A percentile compares a stretch with the other conserved stretches of the same genome.
Conservation (phyloP, 2,797 vertebrate genomes). For the Forpus xanthops region DNA sequence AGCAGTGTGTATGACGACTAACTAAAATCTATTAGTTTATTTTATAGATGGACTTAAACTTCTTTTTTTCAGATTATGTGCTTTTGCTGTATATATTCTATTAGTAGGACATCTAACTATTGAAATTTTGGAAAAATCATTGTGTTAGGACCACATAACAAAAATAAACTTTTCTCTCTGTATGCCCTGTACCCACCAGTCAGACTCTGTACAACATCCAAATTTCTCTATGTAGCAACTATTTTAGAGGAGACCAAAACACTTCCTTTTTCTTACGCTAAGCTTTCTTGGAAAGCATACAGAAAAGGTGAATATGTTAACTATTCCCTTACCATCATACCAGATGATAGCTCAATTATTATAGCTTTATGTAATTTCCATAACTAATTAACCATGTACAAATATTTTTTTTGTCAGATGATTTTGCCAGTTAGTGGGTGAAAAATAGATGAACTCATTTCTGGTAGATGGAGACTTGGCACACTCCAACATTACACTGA, state of each 20-base stretch:
- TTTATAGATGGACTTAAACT: background rate
- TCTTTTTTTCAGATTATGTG: background rate
- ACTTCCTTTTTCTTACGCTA: background rate
- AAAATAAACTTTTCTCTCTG: background rate
- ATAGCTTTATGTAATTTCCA: background rate
- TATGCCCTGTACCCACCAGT: background rate
- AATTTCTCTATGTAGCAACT: background rate
- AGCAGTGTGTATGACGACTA: background rate
- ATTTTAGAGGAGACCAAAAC: background rate
- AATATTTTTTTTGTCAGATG: background rate
- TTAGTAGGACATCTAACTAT: background rate
- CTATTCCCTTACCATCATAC: background rate
- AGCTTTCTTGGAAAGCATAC: background rate
- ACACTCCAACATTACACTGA: background rate
- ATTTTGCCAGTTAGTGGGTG: background rate
- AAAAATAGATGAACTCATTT: background rate
- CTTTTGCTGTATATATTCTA: background rate
- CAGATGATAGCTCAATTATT: background rate
- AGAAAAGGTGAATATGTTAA: background rate
- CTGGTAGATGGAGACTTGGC: background rate
- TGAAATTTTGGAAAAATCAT: background rate
- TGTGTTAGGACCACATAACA: background rate
- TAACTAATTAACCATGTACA: background rate
- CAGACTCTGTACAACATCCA: background rate
- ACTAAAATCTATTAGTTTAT: background rate